phyloP scores from a whole-genome alignment of 1,140 invertebrate genomes.

The Drosophila punjabiensis region DNA sequence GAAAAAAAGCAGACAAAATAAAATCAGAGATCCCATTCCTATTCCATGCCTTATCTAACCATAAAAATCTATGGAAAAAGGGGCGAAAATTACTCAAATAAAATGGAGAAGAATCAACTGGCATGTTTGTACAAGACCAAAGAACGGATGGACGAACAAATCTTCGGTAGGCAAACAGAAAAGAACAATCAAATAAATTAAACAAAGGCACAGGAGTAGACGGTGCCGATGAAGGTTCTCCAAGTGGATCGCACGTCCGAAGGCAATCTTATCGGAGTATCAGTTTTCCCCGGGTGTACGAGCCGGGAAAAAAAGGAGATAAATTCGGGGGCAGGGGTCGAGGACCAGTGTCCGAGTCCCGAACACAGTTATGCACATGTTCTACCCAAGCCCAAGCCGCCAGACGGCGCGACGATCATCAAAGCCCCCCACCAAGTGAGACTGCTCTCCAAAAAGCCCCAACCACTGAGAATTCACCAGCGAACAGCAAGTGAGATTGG shows the following conservation, averaged over 20 bases:
- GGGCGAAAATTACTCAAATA: slow-evolving; percentile 80
- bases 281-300: slow-evolving; percentile 64
- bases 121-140: slow-evolving; percentile 73
- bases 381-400: slow-evolving; percentile 50
- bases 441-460: slow-evolving; percentile 27
- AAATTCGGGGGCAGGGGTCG: slow-evolving; percentile 14
- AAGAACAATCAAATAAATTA: slow-evolving; percentile 82
- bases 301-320: slow-evolving; percentile 17
- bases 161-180: slow-evolving; percentile 63
- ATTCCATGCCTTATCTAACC: slow-evolving; percentile 63
- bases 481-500: slow-evolving; percentile 23
- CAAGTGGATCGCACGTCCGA: slow-evolving; percentile 59
- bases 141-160: slow-evolving; percentile 28
- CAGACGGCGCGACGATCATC: slow-evolving; percentile 58
- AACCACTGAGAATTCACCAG: slow-evolving; percentile 24
- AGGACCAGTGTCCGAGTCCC: slow-evolving; percentile 53
- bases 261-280: slow-evolving; percentile 76
- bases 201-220: slow-evolving; percentile 63
- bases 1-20: slow-evolving; percentile 34
- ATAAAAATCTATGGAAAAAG: slow-evolving; percentile 67
- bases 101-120: slow-evolving; percentile 54
- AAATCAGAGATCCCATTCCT: slow-evolving; percentile 50
- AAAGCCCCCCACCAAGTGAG: slow-evolving; percentile 28
- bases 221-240: slow-evolving; percentile 46
- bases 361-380: slow-evolving; percentile 75